phyloP scores from a whole-genome alignment of 2,888 invertebrate species.

The Odontothrips loti region DNA sequence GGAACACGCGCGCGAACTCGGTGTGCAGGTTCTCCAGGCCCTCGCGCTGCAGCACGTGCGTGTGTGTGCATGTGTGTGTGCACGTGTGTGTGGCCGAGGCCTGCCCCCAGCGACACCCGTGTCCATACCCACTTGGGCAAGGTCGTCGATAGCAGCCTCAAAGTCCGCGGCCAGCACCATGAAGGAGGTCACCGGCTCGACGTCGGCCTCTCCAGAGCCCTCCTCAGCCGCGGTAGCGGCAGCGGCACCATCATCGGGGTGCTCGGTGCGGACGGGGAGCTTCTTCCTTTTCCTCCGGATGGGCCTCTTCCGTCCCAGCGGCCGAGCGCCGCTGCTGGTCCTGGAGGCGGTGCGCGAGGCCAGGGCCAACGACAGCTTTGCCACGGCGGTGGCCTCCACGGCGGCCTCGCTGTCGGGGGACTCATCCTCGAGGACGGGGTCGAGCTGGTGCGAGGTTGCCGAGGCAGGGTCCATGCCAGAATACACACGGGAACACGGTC shows the following conservation, averaged over 20 bases:
- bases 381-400: neutral
- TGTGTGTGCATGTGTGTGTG: neutral
- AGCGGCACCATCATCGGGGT: neutral
- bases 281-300: constrained; percentile 10
- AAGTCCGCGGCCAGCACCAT: neutral
- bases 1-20: constrained; percentile 7
- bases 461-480: neutral
- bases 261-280: neutral
- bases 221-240: neutral
- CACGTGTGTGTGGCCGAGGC: too few relatives aligned
- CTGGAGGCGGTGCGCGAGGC: neutral
- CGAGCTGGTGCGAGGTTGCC: neutral
- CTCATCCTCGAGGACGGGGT: neutral
- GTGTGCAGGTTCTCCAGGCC: constrained; percentile 21
- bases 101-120: neutral
- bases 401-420: neutral
- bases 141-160: constrained; percentile 4
- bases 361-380: neutral
- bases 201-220: neutral
- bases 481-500: neutral
- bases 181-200: neutral
- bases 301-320: neutral
- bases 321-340: neutral
- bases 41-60: neutral
- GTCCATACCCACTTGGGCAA: neutral